Percentiles rank a stretch among this genome's conserved stretches.
phyloP scores from a whole-genome alignment of 2,888 invertebrate species.

The Podotricha telesiphe region DNA sequence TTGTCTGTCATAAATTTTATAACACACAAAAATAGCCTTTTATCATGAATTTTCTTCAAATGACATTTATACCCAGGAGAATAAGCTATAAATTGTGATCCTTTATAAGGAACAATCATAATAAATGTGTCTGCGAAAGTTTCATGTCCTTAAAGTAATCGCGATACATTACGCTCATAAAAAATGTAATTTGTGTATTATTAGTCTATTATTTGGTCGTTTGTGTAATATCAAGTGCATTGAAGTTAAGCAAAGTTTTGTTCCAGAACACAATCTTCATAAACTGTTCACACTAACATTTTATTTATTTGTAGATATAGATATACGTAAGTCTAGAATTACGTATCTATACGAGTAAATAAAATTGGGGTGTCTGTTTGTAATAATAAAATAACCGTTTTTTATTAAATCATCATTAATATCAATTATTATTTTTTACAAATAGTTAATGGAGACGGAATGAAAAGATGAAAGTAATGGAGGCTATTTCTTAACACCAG shows the following conservation, averaged over 20 bases:
- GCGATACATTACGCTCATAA: slow-evolving; percentile 44
- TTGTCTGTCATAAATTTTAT: slow-evolving; percentile 25
- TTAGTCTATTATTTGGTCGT: slow-evolving; percentile 5
- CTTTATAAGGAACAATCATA: slow-evolving; percentile 37
- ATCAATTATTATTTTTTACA: too few species aligned
- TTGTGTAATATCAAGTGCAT: background rate
- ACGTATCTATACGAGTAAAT: too few species aligned
- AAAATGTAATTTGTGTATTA: slow-evolving; percentile 3
- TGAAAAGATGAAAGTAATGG: too few species aligned
- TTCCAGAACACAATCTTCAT: too few species aligned
- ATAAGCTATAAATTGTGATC: slow-evolving; percentile 38
- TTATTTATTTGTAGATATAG: too few species aligned
- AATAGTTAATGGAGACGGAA: too few species aligned
- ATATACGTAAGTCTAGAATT: too few species aligned
- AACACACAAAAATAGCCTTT: slow-evolving; percentile 27
- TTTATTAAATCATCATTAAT: too few species aligned
- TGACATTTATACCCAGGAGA: slow-evolving; percentile 32
- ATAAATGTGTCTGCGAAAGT: slow-evolving; percentile 37
- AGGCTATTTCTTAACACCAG: too few species aligned
- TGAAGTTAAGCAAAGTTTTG: background rate
- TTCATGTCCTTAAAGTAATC: slow-evolving; percentile 40
- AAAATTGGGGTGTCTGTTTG: too few species aligned
- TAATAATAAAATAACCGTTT: too few species aligned
- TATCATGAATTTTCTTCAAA: slow-evolving; percentile 31
- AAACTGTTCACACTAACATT: too few species aligned